A percentile compares a stretch with the other conserved stretches of the same genome.
phyloP scores from a whole-genome alignment of 1,140 invertebrate species.

The Scaptomyza hsui region DNA sequence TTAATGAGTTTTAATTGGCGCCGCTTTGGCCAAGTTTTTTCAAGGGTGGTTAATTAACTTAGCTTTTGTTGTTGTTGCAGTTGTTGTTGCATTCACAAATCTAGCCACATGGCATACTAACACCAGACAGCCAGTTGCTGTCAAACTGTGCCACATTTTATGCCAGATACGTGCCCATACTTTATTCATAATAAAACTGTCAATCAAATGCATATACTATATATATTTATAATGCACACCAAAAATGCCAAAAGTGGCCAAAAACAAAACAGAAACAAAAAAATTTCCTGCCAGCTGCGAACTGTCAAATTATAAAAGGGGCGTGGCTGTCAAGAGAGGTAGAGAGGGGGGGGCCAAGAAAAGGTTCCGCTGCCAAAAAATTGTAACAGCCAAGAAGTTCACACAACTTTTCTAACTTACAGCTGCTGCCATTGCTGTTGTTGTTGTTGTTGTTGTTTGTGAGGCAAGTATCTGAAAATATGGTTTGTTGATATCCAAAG shows the following conservation, averaged over 20 bases:
- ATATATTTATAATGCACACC: conserved; percentile 29
- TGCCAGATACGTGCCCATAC: neutral
- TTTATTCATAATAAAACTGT: conserved; percentile 66
- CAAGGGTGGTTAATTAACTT: conserved; percentile 72
- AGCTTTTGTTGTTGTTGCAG: conserved; percentile 30
- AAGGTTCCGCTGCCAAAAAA: conserved; percentile 11
- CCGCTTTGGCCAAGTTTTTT: conserved; percentile 67
- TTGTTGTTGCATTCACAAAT: conserved; percentile 11
- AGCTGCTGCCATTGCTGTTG: neutral
- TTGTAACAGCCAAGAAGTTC: conserved; percentile 19
- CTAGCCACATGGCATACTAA: neutral
- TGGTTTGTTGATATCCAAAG: neutral
- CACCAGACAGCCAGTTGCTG: neutral
- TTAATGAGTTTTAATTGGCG: conserved; percentile 79
- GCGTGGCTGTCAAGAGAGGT: too few relatives aligned
- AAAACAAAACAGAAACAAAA: neutral
- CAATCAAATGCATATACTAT: conserved; percentile 54
- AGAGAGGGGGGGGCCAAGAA: neutral
- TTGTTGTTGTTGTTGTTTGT: neutral
- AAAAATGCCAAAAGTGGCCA: conserved; percentile 21
- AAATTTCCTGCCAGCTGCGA: neutral
- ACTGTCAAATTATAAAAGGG: neutral
- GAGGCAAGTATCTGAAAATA: conserved; percentile 7
- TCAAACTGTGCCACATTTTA: conserved; percentile 38
- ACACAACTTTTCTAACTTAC: conserved; percentile 14